Evolutionary conservation across 2,888 invertebrate genomes (phyloP), one percentile per base, ranked within the genome.

Genomic region (Dinocampus coccinellae): DNA sequence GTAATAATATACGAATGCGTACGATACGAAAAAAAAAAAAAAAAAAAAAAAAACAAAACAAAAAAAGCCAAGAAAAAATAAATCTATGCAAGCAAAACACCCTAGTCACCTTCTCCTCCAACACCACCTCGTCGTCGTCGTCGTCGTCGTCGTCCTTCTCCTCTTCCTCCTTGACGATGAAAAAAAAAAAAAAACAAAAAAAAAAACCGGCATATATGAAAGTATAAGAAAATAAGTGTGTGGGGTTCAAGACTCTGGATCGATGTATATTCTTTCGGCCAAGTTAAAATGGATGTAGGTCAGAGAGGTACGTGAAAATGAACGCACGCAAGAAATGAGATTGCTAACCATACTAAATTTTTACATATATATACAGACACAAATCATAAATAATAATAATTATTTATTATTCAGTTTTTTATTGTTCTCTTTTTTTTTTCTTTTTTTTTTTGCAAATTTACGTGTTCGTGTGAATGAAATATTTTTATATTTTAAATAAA

Each of bases 281-380:
- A 66, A 67, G 66, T 66, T 71, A 42, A 71, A 71, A 71, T 71
- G 55, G 57, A 71, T 71, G 66, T 71, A 71, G 71, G 71, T 67
- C 71, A 67, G 61, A 47, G 47, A 62, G 71, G 57, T 66, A 61
- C 55, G 22, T 22, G 24, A 39, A 65, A 57, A 52, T 67, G 55
- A 65, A 71, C 60, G 36, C 53, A 52, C 47, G 52, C 26, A 22
- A 57, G 7, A 34, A 60, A 70, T 60, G 53, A 70, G 70, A 42
- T 64, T 52, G 36, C 26, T 13, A 64, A 70, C 57, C 34, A 22
- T n/a, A 47, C 47, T 20, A 60, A 70, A 65, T 52, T 26, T 39
- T 47, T 47, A 22, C 33, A 26, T 34, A 52, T 4, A 33, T 0
- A 57, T 9, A 6, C 10, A 42, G 2, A 47, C 4, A 47, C 4